A percentile compares a stretch with the other conserved stretches of the same genome.
These are phyloP conservation scores for Genyomyrus donnyi DNA, from an alignment of 2,113 vertebrate species.

Conservation along the genomic window DNA sequence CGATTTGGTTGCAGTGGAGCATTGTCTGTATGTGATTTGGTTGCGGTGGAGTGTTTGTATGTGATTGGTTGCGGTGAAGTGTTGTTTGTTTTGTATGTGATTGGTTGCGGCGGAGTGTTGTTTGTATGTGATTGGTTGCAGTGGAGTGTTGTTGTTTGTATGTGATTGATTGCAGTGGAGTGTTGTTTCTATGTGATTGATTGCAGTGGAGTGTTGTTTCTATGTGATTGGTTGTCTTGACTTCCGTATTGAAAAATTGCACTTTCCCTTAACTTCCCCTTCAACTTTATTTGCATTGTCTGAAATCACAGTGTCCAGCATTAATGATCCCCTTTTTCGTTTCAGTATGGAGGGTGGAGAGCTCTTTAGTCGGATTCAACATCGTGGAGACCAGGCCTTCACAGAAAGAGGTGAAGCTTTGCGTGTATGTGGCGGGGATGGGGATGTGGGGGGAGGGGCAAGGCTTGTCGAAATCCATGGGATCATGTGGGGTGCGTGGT, in stretches of 20 bases:
- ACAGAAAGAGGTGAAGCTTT: slow-evolving; percentile 82
- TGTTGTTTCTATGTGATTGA: not conserved
- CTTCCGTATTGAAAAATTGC: not conserved
- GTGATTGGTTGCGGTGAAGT: not conserved
- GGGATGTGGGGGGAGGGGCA: not conserved
- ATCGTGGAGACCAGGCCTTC: slow-evolving; percentile 93
- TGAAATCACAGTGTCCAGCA: not conserved
- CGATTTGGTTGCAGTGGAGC: not conserved
- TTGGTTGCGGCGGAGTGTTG: not conserved
- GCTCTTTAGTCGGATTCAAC: slow-evolving; percentile 91
- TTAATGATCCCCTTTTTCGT: slow-evolving; percentile 32
- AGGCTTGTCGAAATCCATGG: not conserved
- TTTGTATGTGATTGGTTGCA: not conserved
- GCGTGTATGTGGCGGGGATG: not conserved
- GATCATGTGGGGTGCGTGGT: not conserved
- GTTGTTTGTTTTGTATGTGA: not conserved
- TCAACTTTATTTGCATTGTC: not conserved
- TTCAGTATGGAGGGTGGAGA: slow-evolving; percentile 96
- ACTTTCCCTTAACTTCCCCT: not conserved
- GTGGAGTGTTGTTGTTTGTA: not conserved
- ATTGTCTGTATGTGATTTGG: not conserved
- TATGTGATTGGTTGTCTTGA: not conserved
- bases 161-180: not conserved
- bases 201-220: no score
- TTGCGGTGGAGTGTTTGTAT: not conserved